Evolutionary conservation across 2,113 vertebrate species (phyloP).

Genomic region (Platysternon megacephalum): DNA sequence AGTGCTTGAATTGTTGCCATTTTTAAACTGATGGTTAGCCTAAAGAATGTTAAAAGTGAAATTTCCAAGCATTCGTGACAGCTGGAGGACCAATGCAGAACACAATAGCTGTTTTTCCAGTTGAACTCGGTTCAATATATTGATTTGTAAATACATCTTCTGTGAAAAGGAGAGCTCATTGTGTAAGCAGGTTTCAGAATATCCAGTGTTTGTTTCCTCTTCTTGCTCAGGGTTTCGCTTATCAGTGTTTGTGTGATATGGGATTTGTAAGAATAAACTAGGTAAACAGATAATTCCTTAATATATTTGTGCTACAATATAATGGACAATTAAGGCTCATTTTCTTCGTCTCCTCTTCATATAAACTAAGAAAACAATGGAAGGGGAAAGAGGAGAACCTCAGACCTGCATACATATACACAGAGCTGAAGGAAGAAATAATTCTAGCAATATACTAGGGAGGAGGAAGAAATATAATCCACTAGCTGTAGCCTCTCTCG

Average conservation of each 20-base stretch:
- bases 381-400: not conserved
- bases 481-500: not conserved
- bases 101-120: rapidly evolving
- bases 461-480: not conserved
- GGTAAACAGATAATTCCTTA: not conserved
- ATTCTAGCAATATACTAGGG: not conserved
- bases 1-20: not conserved
- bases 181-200: not conserved
- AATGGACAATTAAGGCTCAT: not conserved
- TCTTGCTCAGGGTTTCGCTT: not conserved
- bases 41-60: not conserved
- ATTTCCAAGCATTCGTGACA: not conserved
- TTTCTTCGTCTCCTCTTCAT: not conserved
- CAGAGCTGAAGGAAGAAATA: not conserved
- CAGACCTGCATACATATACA: not conserved
- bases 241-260: not conserved
- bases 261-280: not conserved
- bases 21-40: not conserved
- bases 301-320: not conserved
- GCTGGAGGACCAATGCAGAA: not conserved
- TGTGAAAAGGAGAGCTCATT: not conserved
- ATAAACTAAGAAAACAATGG: not conserved
- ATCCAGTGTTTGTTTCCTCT: not conserved
- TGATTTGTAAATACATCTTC: not conserved
- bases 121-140: not conserved